Percentiles rank a stretch among this genome's conserved stretches.
phyloP scores from a whole-genome alignment of 2,888 invertebrate species.

The Drosophila siamana region DNA sequence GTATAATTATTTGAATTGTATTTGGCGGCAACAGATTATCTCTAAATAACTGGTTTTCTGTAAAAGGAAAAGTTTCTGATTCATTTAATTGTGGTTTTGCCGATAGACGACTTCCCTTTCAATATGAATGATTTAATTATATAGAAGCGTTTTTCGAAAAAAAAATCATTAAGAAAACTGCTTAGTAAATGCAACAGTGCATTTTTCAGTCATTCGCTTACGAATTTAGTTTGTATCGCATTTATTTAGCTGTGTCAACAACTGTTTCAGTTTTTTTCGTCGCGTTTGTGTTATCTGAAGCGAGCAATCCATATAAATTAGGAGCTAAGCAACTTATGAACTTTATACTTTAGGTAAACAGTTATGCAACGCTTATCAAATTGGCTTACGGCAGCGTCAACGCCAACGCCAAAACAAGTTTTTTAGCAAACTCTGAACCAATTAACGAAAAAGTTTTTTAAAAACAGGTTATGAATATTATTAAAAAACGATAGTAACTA shows the following conservation, averaged over 20 bases:
- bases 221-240: not conserved
- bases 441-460: slow-evolving; percentile 5
- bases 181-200: slow-evolving; percentile 3
- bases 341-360: slow-evolving; percentile 27
- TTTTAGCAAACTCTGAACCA: slow-evolving; percentile 22
- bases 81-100: not conserved
- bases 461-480: slow-evolving; percentile 35
- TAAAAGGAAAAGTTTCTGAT: slow-evolving; percentile 20
- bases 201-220: not conserved
- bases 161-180: not conserved
- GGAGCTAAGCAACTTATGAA: slow-evolving; percentile 15
- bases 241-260: slow-evolving; percentile 1
- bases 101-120: not conserved
- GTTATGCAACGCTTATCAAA: slow-evolving; percentile 37
- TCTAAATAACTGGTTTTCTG: slow-evolving; percentile 14
- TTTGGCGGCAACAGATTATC: slow-evolving; percentile 1
- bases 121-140: not conserved
- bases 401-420: slow-evolving; percentile 44
- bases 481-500: not conserved
- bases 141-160: not conserved
- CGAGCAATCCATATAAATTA: slow-evolving; percentile 9
- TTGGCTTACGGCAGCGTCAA: slow-evolving; percentile 1
- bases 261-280: not conserved
- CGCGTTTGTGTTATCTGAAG: slow-evolving; percentile 24
- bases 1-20: slow-evolving; percentile 10